These are phyloP conservation scores for Octodonta nipae DNA, from an alignment of 2,888 invertebrate genomes.

Conservation along the genomic window DNA sequence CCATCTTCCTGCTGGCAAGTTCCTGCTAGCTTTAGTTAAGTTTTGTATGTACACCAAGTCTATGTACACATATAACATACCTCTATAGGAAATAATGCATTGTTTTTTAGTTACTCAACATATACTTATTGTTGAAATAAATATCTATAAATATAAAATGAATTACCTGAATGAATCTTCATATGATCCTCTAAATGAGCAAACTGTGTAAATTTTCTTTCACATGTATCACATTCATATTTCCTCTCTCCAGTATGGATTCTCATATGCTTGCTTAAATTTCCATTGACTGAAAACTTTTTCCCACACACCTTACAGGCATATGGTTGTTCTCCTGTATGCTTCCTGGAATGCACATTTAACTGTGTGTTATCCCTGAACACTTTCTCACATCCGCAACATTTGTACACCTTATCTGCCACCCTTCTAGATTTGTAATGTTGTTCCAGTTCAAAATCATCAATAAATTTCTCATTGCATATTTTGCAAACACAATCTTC, in stretches of 20 bases:
- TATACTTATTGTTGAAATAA: neutral
- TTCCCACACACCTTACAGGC: slow-evolving; percentile 26
- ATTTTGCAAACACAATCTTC: slow-evolving; percentile 20
- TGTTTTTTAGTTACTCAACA: no score
- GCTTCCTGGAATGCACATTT: slow-evolving; percentile 27
- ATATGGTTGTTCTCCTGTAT: slow-evolving; percentile 31
- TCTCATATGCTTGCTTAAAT: slow-evolving; percentile 29
- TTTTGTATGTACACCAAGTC: neutral
- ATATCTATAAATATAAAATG: neutral
- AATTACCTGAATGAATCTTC: slow-evolving; percentile 26
- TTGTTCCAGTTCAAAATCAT: slow-evolving; percentile 16
- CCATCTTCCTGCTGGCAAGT: no score
- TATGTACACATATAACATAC: no score
- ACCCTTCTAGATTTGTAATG: slow-evolving; percentile 22
- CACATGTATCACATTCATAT: slow-evolving; percentile 27
- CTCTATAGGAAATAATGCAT: no score
- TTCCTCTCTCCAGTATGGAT: slow-evolving; percentile 27
- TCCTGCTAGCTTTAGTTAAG: neutral
- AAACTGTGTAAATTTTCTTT: slow-evolving; percentile 29
- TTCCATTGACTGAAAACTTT: slow-evolving; percentile 30
- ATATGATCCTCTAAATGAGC: slow-evolving; percentile 30
- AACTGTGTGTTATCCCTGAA: slow-evolving; percentile 30
- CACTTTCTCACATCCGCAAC: slow-evolving; percentile 27
- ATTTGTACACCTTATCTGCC: slow-evolving; percentile 20
- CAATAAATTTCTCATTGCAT: slow-evolving; percentile 20